Evolutionary conservation across 2,113 vertebrate genomes (phyloP).

Genomic region (Grammomys surdaster): DNA sequence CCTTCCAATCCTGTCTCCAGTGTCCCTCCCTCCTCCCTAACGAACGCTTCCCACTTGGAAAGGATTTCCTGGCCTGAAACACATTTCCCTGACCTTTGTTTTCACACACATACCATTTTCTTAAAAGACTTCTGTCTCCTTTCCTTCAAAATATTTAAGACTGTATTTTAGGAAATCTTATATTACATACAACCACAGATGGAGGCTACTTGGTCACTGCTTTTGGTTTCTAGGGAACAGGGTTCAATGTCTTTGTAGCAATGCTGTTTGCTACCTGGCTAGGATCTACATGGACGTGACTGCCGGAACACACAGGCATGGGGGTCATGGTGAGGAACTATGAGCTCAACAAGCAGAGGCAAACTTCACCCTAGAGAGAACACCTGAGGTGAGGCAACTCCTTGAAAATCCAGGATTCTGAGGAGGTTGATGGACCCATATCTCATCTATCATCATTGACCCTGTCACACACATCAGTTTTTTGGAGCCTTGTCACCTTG

Average conservation of each 20-base stretch:
- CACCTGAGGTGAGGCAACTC: not conserved
- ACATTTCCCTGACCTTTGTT: not conserved
- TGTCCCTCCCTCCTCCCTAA: not conserved
- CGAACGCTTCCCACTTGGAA: not conserved
- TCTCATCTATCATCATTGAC: not conserved
- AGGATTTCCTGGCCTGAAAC: constrained; percentile 34
- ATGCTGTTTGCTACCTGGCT: not conserved
- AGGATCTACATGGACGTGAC: not conserved
- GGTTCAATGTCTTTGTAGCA: not conserved
- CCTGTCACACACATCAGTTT: not conserved
- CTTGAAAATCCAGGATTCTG: not conserved
- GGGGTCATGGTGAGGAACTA: not conserved
- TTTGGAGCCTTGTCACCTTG: not conserved
- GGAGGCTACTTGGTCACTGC: not conserved
- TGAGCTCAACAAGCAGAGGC: not conserved
- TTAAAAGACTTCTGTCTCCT: not conserved
- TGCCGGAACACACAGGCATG: too few species aligned
- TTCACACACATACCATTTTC: not conserved
- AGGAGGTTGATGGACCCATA: not conserved
- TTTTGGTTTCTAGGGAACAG: not conserved
- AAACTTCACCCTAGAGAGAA: not conserved
- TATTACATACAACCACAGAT: not conserved
- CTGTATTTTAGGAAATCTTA: constrained; percentile 28
- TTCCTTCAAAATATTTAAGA: constrained; percentile 22
- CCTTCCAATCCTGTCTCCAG: too few species aligned